A percentile compares a stretch with the other conserved stretches of the same genome.
phyloP scores from a whole-genome alignment of 2,797 vertebrate genomes.

The Tarsius wallacei region DNA sequence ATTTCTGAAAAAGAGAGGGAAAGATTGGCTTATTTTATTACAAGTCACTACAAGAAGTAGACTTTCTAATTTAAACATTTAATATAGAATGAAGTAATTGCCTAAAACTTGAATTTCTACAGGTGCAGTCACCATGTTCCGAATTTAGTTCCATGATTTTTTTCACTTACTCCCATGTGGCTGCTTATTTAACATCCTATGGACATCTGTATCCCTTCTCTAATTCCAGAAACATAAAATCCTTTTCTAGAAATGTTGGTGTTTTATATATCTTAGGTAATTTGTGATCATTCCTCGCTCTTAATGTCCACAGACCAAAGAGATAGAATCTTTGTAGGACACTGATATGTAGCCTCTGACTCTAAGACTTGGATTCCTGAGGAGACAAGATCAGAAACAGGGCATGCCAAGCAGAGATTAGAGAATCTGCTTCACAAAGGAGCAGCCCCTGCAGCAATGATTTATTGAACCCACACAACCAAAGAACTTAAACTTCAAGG shows the following conservation, averaged over 20 bases:
- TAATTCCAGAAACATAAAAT: background rate
- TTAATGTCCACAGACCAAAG: background rate
- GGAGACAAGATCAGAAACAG: background rate
- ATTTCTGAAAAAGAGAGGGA: background rate
- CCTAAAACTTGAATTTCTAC: background rate
- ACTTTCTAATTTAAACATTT: background rate
- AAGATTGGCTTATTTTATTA: background rate
- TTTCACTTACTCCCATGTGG: background rate
- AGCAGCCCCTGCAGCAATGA: accelerated
- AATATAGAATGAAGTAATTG: background rate
- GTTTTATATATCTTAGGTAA: background rate
- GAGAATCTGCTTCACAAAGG: background rate
- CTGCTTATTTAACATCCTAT: background rate
- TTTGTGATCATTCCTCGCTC: background rate
- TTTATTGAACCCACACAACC: background rate
- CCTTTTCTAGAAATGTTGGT: background rate
- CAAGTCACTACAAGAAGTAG: background rate
- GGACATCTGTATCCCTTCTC: background rate
- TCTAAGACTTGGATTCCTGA: background rate
- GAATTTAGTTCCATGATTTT: background rate
- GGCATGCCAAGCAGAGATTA: background rate
- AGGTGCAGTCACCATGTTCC: background rate
- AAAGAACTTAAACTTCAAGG: background rate
- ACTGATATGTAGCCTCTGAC: background rate
- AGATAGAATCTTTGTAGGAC: background rate